Evolutionary conservation across 2,113 vertebrate species (phyloP).

Genomic region (Pteruthius melanotis): DNA sequence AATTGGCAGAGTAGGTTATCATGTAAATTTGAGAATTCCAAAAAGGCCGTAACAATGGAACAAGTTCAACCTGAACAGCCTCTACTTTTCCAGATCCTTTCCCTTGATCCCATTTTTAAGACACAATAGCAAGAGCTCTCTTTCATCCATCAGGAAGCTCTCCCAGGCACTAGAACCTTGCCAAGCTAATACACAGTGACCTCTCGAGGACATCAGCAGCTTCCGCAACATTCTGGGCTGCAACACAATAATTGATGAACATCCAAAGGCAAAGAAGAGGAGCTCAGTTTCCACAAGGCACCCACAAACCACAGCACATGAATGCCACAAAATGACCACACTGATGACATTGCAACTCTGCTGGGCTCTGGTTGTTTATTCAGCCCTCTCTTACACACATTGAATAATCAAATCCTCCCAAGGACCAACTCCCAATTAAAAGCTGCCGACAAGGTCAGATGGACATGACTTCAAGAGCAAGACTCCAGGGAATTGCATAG

Average conservation of each 20-base stretch:
- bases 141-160: neutral
- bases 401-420: neutral
- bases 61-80: too few relatives aligned
- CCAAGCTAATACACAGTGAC: neutral
- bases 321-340: neutral
- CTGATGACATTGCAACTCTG: neutral
- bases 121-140: neutral
- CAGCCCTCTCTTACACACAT: neutral
- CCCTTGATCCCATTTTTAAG: too few relatives aligned
- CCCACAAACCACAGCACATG: neutral
- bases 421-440: too few relatives aligned
- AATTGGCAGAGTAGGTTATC: too few relatives aligned
- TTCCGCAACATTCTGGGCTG: neutral
- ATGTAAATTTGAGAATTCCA: too few relatives aligned
- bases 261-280: neutral
- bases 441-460: too few relatives aligned
- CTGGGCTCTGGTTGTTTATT: neutral
- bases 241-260: neutral
- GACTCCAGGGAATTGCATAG: too few relatives aligned
- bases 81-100: too few relatives aligned
- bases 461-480: too few relatives aligned
- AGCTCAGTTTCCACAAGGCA: neutral
- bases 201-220: neutral
- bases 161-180: rapidly evolving
- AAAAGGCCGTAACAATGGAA: too few relatives aligned